Percentiles rank a stretch among this genome's conserved stretches.
phyloP scores from a whole-genome alignment of 2,113 vertebrate genomes.

The Pluvialis apricaria region DNA sequence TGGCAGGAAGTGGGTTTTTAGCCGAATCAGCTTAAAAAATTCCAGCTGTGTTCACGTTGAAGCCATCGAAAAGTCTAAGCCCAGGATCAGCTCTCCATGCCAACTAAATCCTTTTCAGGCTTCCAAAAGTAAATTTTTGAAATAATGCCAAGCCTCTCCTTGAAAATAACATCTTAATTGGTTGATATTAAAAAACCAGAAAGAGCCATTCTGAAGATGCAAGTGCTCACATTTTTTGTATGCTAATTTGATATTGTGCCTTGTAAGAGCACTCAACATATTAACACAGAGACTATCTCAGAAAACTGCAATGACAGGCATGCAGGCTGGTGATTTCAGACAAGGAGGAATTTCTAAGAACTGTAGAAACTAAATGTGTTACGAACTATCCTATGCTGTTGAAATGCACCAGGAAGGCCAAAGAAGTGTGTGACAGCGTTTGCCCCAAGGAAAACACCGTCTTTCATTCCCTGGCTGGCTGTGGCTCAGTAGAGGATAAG shows the following conservation, averaged over 20 bases:
- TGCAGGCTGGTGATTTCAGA: neutral
- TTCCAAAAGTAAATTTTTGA: conserved; percentile 67
- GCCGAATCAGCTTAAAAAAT: conserved; percentile 67
- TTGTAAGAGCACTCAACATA: conserved; percentile 42
- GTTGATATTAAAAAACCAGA: conserved; percentile 54
- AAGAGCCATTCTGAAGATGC: conserved; percentile 54
- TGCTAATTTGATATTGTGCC: conserved; percentile 21
- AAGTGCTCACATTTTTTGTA: conserved; percentile 61
- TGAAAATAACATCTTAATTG: conserved; percentile 74
- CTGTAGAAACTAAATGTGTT: neutral
- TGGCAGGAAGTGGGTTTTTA: conserved; percentile 70
- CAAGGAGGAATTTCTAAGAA: neutral
- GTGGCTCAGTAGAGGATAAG: neutral
- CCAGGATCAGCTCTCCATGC: conserved; percentile 57
- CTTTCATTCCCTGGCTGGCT: neutral
- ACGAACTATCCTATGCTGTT: accelerated
- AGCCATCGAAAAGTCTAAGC: conserved; percentile 57
- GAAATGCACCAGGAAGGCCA: neutral
- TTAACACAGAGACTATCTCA: neutral
- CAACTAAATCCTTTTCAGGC: conserved; percentile 50
- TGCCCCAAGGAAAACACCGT: neutral
- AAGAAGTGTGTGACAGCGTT: neutral
- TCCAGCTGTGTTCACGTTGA: conserved; percentile 58
- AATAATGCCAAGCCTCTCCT: conserved; percentile 64
- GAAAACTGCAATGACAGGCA: conserved; percentile 1